phyloP scores from a whole-genome alignment of 1,140 invertebrate species.

The Aphelinus atriplicis region DNA sequence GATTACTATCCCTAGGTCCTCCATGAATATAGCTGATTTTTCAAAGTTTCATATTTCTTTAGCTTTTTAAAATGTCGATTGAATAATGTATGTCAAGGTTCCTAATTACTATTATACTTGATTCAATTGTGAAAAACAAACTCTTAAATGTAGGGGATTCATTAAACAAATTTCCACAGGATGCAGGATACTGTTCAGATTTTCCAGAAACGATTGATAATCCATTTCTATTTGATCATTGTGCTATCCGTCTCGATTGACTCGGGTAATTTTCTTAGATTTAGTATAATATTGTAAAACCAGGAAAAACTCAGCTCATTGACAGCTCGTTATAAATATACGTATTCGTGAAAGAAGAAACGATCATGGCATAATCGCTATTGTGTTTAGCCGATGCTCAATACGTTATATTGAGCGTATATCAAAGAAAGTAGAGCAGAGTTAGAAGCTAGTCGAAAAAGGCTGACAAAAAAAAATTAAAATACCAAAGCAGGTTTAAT shows the following conservation, averaged over 20 bases:
- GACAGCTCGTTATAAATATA: slow-evolving; percentile 12
- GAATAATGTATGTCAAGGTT: slow-evolving; percentile 32
- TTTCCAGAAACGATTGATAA: slow-evolving; percentile 2
- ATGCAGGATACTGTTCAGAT: slow-evolving; percentile 10
- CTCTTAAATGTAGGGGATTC: slow-evolving; percentile 9
- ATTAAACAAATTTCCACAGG: slow-evolving; percentile 14
- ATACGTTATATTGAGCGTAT: slow-evolving; percentile 18
- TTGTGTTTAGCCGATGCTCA: slow-evolving; percentile 22
- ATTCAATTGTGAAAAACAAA: slow-evolving; percentile 22
- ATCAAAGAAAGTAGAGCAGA: background rate
- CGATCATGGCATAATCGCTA: slow-evolving; percentile 20
- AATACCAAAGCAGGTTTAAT: slow-evolving; percentile 34
- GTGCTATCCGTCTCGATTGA: background rate
- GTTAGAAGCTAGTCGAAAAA: slow-evolving; percentile 37
- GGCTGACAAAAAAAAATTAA: slow-evolving; percentile 28
- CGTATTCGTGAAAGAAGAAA: background rate
- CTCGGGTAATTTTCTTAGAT: slow-evolving; percentile 10
- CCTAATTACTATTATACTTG: slow-evolving; percentile 35
- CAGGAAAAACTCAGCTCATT: background rate
- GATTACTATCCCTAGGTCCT: slow-evolving; percentile 21
- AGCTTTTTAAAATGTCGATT: slow-evolving; percentile 28
- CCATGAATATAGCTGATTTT: slow-evolving; percentile 16
- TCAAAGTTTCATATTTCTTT: slow-evolving; percentile 37
- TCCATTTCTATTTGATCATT: slow-evolving; percentile 3
- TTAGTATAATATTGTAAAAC: slow-evolving; percentile 5